Percentiles rank a stretch among this genome's conserved stretches.
Conservation (phyloP, 2,797 vertebrate genomes). For the Trichosurus vulpecula region DNA sequence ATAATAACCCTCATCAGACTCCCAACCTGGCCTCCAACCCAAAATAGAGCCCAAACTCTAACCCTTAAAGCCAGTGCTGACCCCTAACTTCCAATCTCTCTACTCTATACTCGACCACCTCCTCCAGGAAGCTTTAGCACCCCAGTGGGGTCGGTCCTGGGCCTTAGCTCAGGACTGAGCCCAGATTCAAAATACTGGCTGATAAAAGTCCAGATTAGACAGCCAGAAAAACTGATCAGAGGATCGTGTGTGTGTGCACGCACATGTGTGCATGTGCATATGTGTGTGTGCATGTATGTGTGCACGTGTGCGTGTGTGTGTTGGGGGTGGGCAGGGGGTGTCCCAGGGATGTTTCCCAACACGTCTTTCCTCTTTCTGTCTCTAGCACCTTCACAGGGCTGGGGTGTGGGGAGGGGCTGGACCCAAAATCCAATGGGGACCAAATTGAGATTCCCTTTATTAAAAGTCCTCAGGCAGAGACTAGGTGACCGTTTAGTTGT, state of each 20-base stretch:
- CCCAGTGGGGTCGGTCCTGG: not conserved
- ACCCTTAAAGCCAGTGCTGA: not conserved
- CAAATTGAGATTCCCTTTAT: not conserved
- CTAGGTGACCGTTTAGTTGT: not conserved
- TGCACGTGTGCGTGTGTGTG: not conserved
- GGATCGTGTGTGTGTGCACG: not conserved
- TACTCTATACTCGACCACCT: not conserved
- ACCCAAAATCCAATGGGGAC: not conserved
- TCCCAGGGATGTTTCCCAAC: not conserved
- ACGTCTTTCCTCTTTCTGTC: not conserved
- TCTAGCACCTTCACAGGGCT: not conserved
- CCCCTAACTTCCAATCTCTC: not conserved
- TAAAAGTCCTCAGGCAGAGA: not conserved
- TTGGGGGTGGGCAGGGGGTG: not conserved
- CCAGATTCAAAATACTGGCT: not conserved
- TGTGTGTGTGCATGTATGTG: no score
- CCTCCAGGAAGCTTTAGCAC: not conserved
- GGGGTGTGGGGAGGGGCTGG: not conserved
- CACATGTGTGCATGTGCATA: not conserved
- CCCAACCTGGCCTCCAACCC: not conserved
- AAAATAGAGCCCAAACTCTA: not conserved
- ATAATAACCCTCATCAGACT: not conserved
- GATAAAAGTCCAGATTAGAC: not conserved
- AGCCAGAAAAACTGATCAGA: not conserved
- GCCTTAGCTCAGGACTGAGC: not conserved